Evolutionary conservation across 1,140 invertebrate species (phyloP).

Genomic region (Drosophila seguyi): DNA sequence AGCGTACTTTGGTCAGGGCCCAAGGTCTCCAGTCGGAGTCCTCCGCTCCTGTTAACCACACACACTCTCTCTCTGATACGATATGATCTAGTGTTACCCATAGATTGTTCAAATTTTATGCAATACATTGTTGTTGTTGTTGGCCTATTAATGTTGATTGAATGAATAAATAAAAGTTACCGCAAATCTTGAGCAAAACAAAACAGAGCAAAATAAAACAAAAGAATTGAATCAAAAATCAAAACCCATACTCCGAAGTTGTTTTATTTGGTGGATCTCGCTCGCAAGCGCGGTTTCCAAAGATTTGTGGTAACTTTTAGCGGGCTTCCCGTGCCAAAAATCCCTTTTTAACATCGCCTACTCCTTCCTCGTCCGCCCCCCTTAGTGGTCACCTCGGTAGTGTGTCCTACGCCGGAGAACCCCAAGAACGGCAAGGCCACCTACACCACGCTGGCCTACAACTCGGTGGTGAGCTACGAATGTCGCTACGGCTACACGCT

Average conservation of each 20-base stretch:
- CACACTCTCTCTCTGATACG: slow-evolving; percentile 43
- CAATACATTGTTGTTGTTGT: slow-evolving; percentile 69
- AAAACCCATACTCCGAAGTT: slow-evolving; percentile 58
- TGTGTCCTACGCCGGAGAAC: slow-evolving; percentile 94
- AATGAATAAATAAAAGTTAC: slow-evolving; percentile 85
- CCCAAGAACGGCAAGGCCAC: slow-evolving; percentile 96
- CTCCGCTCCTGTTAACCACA: slow-evolving; percentile 49
- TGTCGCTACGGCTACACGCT: slow-evolving; percentile 96
- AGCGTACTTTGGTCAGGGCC: slow-evolving; percentile 44
- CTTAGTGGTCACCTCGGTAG: slow-evolving; percentile 94
- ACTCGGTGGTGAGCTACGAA: slow-evolving; percentile 96
- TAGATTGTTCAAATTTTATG: slow-evolving; percentile 75
- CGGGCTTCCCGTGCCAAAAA: neutral
- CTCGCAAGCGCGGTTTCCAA: slow-evolving; percentile 20
- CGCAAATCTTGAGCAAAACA: slow-evolving; percentile 79
- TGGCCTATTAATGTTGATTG: slow-evolving; percentile 75
- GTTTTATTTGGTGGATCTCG: slow-evolving; percentile 73
- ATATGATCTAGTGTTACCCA: slow-evolving; percentile 56
- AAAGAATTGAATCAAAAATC: slow-evolving; percentile 37
- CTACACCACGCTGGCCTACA: slow-evolving; percentile 97
- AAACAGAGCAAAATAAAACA: slow-evolving; percentile 28
- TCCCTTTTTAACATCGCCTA: slow-evolving; percentile 14
- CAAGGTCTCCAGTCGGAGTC: slow-evolving; percentile 24
- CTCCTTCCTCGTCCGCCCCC: slow-evolving; percentile 47
- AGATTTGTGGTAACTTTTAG: slow-evolving; percentile 81